phyloP scores from a whole-genome alignment of 1,140 invertebrate genomes.

The Nixonia krombeini region DNA sequence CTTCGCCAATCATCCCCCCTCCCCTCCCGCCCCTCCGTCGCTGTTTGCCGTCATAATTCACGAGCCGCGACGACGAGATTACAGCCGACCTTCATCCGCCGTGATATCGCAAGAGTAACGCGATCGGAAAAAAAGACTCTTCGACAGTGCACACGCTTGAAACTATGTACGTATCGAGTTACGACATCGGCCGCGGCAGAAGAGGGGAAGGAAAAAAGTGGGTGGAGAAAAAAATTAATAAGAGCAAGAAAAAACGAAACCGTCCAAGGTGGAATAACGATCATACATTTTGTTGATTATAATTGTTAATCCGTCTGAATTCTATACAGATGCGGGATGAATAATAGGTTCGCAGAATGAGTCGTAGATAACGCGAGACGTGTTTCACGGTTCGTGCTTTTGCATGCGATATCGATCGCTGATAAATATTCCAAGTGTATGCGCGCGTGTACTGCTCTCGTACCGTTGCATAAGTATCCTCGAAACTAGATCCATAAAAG shows the following conservation, averaged over 20 bases:
- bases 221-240: slow-evolving; percentile 1
- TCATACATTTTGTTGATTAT: slow-evolving; percentile 6
- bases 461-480: slow-evolving; percentile 5
- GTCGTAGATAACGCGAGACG: slow-evolving; percentile 1
- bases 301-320: slow-evolving; percentile 6
- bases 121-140: background rate
- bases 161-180: background rate
- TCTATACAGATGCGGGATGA: background rate
- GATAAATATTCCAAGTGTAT: slow-evolving; percentile 2
- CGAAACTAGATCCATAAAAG: slow-evolving; percentile 6
- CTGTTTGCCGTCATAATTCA: background rate
- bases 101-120: background rate
- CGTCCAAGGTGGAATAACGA: slow-evolving; percentile 1
- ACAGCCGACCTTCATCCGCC: background rate
- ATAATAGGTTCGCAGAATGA: slow-evolving; percentile 5
- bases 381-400: background rate
- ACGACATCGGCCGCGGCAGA: background rate
- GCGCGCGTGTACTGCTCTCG: slow-evolving; percentile 2
- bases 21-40: no score
- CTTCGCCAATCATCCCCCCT: background rate
- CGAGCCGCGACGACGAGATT: background rate
- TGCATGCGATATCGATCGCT: slow-evolving; percentile 2
- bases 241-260: background rate
- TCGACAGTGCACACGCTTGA: background rate
- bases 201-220: background rate